A percentile compares a stretch with the other conserved stretches of the same genome.
Evolutionary conservation across 2,797 vertebrate genomes (phyloP).

Genomic region (Eospalax fontanierii): DNA sequence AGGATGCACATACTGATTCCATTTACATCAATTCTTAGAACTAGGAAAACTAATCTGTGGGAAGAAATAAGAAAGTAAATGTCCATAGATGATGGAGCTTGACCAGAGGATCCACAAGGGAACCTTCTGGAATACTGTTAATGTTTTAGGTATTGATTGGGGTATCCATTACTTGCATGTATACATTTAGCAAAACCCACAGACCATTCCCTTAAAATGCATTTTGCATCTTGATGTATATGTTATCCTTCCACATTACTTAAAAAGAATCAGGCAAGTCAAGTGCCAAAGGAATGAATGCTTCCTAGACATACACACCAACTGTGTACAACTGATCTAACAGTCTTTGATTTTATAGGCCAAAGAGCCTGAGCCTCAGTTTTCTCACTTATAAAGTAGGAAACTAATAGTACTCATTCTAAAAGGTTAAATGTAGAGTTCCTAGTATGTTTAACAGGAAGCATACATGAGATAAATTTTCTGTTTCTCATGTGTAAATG

Average conservation of each 20-base stretch:
- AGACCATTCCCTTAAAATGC: neutral
- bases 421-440: neutral
- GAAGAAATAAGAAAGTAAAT: neutral
- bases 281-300: neutral
- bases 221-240: neutral
- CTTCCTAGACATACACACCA: neutral
- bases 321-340: neutral
- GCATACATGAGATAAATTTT: neutral
- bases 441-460: neutral
- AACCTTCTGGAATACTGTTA: neutral
- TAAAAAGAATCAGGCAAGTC: neutral
- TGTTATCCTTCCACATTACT: neutral
- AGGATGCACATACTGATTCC: accelerated
- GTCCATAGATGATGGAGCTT: neutral
- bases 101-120: neutral
- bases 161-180: neutral
- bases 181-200: conserved; percentile 11
- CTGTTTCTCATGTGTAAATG: neutral
- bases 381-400: neutral
- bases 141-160: neutral
- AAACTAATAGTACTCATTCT: neutral
- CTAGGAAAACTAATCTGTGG: neutral
- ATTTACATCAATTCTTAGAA: neutral
- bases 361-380: neutral
- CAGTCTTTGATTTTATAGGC: neutral